A percentile compares a stretch with the other conserved stretches of the same genome.
These are phyloP conservation scores for Callimorpha dominula DNA, from an alignment of 2,888 invertebrate species.

Conservation along the genomic window DNA sequence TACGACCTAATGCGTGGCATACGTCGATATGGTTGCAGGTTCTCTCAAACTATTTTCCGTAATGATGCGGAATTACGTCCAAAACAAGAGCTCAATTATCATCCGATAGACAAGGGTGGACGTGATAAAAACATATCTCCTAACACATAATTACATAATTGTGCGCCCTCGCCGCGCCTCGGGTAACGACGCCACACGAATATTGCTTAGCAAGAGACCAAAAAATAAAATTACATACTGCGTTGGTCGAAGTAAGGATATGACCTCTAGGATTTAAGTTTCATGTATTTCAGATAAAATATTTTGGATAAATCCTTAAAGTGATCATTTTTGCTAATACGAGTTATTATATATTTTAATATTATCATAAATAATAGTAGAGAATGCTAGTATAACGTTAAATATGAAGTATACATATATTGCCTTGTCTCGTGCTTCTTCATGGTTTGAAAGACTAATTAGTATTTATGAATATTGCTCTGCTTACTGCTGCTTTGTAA, in stretches of 20 bases:
- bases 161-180: constrained; percentile 77
- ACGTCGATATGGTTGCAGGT: constrained; percentile 57
- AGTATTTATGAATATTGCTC: too few species aligned
- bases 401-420: neutral
- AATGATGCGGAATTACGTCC: constrained; percentile 76
- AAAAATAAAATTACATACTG: constrained; percentile 71
- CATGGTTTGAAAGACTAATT: too few species aligned
- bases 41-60: constrained; percentile 53
- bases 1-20: too few species aligned
- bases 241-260: constrained; percentile 53
- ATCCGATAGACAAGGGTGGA: constrained; percentile 85
- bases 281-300: constrained; percentile 27
- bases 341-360: neutral
- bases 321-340: neutral
- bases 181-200: constrained; percentile 83
- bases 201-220: constrained; percentile 76
- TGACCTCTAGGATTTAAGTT: constrained; percentile 26
- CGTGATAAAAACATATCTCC: constrained; percentile 87
- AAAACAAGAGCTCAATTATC: constrained; percentile 84
- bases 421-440: too few species aligned
- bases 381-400: neutral
- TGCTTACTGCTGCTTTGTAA: too few species aligned
- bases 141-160: constrained; percentile 87
- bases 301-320: neutral
- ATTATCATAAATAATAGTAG: neutral